Evolutionary conservation across 64 coral and sea anemone species (phyloP).

Genomic region (Platygyra sinensis): DNA sequence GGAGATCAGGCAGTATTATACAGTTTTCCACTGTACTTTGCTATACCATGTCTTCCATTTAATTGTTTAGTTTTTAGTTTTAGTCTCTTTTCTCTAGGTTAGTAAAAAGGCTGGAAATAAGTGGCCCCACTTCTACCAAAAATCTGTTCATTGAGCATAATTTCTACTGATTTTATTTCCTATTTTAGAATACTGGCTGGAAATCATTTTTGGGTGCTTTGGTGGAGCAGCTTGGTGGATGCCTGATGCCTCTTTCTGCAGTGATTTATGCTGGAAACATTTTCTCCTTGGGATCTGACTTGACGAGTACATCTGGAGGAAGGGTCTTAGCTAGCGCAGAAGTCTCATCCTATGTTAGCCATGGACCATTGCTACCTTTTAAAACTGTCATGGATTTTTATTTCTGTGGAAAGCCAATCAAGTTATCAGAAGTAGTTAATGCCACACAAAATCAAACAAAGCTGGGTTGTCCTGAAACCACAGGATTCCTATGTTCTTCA

Average conservation of each 20-base stretch:
- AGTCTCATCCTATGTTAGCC: constrained; percentile 1
- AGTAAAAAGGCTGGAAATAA: too few species aligned
- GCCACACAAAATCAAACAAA: neutral
- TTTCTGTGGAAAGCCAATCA: neutral
- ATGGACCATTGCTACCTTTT: constrained; percentile 53
- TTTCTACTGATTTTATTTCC: too few species aligned
- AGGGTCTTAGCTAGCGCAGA: neutral
- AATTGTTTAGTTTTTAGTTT: too few species aligned
- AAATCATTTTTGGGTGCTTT: constrained; percentile 36
- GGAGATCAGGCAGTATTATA: too few species aligned
- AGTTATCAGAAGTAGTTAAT: constrained; percentile 4
- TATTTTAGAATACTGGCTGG: constrained; percentile 44
- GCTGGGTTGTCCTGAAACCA: neutral
- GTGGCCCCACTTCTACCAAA: too few species aligned
- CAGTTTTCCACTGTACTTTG: too few species aligned
- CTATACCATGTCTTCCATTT: too few species aligned
- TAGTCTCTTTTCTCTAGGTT: too few species aligned
- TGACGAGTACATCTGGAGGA: neutral
- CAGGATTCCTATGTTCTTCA: constrained; percentile 66
- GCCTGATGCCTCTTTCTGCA: constrained; percentile 66
- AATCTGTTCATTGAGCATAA: too few species aligned
- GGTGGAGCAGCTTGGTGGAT: constrained; percentile 55
- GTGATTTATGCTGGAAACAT: constrained; percentile 42
- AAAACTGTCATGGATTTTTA: constrained; percentile 69
- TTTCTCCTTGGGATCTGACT: constrained; percentile 1